These are phyloP conservation scores for Meliscaeva auricollis DNA, from an alignment of 2,888 invertebrate species.

Conservation along the genomic window DNA sequence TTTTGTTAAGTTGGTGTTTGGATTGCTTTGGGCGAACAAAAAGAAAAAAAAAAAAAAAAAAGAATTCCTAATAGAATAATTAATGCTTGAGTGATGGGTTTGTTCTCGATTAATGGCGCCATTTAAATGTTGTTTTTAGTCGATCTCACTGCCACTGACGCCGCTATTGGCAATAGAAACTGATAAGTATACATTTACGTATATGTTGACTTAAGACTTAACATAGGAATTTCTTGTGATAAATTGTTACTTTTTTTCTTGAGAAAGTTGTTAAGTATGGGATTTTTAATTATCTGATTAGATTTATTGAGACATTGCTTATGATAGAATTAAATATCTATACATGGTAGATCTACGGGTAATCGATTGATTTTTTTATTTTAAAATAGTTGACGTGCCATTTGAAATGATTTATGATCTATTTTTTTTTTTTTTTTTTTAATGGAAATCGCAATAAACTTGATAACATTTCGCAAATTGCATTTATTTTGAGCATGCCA, in stretches of 20 bases:
- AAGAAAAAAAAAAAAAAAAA: slow-evolving; percentile 37
- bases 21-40: background rate
- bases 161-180: slow-evolving; percentile 36
- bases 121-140: slow-evolving; percentile 23
- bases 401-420: slow-evolving; percentile 4
- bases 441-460: slow-evolving; percentile 5
- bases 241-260: slow-evolving; percentile 54
- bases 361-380: slow-evolving; percentile 38
- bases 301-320: slow-evolving; percentile 33
- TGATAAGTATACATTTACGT: too few species aligned
- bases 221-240: slow-evolving; percentile 32
- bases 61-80: slow-evolving; percentile 50
- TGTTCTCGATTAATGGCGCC: slow-evolving; percentile 59
- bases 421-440: background rate
- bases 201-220: background rate
- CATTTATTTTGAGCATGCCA: background rate
- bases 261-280: slow-evolving; percentile 56
- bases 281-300: slow-evolving; percentile 34
- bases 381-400: slow-evolving; percentile 28
- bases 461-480: background rate
- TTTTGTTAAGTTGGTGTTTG: background rate
- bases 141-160: background rate
- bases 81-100: slow-evolving; percentile 26
- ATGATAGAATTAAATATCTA: background rate
- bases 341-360: background rate